A percentile compares a stretch with the other conserved stretches of the same genome.
These are phyloP conservation scores for Nowickia ferox DNA, from an alignment of 2,888 invertebrate species.

Conservation along the genomic window DNA sequence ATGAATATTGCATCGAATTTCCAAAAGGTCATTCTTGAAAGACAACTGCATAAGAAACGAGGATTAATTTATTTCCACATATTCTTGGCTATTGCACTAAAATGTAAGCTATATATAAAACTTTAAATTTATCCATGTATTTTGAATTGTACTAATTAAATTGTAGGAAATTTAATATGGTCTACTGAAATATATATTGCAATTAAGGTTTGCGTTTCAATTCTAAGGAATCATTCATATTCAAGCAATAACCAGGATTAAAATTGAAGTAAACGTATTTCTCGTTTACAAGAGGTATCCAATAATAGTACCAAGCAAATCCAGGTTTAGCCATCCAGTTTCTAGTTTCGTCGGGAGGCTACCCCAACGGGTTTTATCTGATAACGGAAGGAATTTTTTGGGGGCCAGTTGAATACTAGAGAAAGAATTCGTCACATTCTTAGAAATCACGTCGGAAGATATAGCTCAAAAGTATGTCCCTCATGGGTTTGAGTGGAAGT, in stretches of 20 bases:
- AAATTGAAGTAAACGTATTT: neutral
- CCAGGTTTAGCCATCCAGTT: neutral
- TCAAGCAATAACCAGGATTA: neutral
- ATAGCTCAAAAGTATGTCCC: conserved; percentile 25
- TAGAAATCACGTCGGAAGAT: conserved; percentile 24
- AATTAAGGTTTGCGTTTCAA: neutral
- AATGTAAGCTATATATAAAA: neutral
- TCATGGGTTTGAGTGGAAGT: conserved; percentile 6
- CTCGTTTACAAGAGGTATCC: neutral
- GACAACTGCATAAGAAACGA: neutral
- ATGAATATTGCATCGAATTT: neutral
- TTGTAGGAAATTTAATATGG: neutral
- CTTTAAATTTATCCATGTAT: neutral
- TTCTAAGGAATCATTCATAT: neutral
- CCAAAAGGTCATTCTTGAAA: neutral
- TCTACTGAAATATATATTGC: neutral
- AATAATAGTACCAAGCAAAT: neutral
- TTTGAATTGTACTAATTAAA: neutral
- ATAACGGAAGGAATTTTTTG: conserved; percentile 67
- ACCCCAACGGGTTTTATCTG: conserved; percentile 49
- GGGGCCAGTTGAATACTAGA: conserved; percentile 50
- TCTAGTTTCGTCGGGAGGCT: conserved; percentile 1
- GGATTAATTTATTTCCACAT: neutral
- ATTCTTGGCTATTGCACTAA: conserved; percentile 6
- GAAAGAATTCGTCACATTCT: conserved; percentile 32